Base-by-base conservation (phyloP, 2,888 invertebrate genomes). In the Omphaloscelis lunosa region DNA sequence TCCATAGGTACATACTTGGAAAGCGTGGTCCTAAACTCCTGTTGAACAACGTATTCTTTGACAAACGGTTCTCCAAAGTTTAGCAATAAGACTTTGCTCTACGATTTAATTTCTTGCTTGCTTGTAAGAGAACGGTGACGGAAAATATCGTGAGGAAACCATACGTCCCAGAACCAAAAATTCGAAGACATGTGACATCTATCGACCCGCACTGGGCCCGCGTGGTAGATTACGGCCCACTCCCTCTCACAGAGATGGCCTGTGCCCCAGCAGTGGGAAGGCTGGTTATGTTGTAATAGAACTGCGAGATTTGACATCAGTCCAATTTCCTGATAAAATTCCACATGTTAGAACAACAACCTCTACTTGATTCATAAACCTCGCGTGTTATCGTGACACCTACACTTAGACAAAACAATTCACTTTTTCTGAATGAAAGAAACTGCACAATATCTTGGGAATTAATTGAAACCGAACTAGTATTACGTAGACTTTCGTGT, bases 401-500 rank as follows among this genome's bases (percentile, higher is more conserved):
- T 41, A 68, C 6, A n/a, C 27, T 34, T 56, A 39, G 6, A 48
- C 29, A 51, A 65, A 72, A 65, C 17, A 70, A 73, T 73, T 59
- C 23, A 84, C 62, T 61, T 80, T 80, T 68, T 59, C 34, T 68
- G 27, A 82, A 67, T 62, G 39, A 53, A 79, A 58, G n/a, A 79
- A 69, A 65, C 71, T 41, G 41, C 62, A 56, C 63, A 59, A 84
- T 70, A 75, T 67, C 59, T 74, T 74, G 56, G 27, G 53, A 82
- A 73, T 74, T 68, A n/a, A 83, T 83, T 69, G 76, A 73, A 86
- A 73, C 67, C 23, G 72, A 71, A 75, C 56, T 58, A 34, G 27
- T 76, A 69, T 82, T 79, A 84, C 72, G 74, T 71, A 77, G 72
- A 66, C 53, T 80, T 80, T 85, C 85, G 87, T 88, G 86, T 77